Conservation (phyloP, 2,888 invertebrate species). For the Apodemia hepburni region DNA sequence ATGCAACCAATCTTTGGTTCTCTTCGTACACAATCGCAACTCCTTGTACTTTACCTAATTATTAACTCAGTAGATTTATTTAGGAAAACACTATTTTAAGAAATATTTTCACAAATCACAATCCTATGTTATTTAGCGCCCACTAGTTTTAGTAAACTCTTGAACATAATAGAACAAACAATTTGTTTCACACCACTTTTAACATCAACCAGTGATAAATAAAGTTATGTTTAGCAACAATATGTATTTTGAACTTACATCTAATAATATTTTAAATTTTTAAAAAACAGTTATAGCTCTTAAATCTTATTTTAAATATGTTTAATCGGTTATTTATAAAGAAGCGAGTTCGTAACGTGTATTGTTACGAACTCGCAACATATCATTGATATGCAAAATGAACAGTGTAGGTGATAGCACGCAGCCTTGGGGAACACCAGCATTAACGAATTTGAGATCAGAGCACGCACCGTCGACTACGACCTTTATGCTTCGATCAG, state of each 20-base stretch:
- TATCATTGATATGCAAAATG: no score
- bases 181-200: neutral
- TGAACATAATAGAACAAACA: neutral
- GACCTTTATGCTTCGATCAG: no score
- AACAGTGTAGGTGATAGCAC: no score
- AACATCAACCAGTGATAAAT: neutral
- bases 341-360: no score
- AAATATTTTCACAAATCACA: neutral
- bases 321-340: neutral
- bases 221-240: neutral
- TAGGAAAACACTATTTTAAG: constrained; percentile 1
- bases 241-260: neutral
- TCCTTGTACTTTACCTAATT: neutral
- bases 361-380: no score
- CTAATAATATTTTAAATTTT: neutral
- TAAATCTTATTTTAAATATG: neutral
- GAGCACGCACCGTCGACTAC: no score
- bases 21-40: constrained; percentile 1
- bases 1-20: constrained; percentile 2
- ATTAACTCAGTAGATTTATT: constrained; percentile 3
- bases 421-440: no score
- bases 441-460: no score
- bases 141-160: neutral
- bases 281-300: neutral
- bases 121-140: neutral